Evolutionary conservation across 2,888 invertebrate genomes (phyloP), one percentile per base, ranked within the genome.

Genomic region (Drosophila anomalata): DNA sequence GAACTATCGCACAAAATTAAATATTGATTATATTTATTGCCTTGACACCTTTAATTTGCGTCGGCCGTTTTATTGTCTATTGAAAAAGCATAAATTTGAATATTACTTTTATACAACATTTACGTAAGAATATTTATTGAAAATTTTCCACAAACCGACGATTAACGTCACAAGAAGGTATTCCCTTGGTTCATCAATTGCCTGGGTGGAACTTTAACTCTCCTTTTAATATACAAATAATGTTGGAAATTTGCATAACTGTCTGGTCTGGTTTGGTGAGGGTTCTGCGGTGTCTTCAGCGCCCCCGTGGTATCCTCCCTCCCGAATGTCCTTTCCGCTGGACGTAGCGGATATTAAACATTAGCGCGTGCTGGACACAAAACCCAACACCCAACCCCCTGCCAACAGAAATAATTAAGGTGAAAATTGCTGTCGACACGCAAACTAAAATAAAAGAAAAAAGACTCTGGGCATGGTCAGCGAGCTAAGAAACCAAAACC

Each of bases 231-330:
- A 75, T 53, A 71, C 75, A 76, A 77, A 77, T 70, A 78, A 80
- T 72, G 76, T 76, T 74, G 69, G 73, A 84, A 89, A 90, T 90
- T 89, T 90, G 87, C 90, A 90, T 90, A 90, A 79, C 85, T 81
- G 89, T 81, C 81, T 73, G 80, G 55, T 46, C 48, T 47, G 53
- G 44, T 53, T 42, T 47, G 53, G 44, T 53, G 17, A 24, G 47
- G 36, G 29, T 31, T 29, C 42, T 41, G 29, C 9, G 54, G 54
- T 59, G 58, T 48, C 59, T n/a, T 50, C 62, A 29, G 22, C 42
- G 22, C 42, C 20, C 3, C n/a, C 12, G 39, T 20, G 26, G 11
- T 3, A 9, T 8, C 26, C n/a, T 20, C 17, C 33, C 59, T 26
- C 20, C 53, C 53, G 20, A 26, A 47, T 17, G 41, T n/a, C 31